These are phyloP conservation scores for Montipora foliosa DNA, from an alignment of 64 coral and sea anemone genomes.

Conservation along the genomic window DNA sequence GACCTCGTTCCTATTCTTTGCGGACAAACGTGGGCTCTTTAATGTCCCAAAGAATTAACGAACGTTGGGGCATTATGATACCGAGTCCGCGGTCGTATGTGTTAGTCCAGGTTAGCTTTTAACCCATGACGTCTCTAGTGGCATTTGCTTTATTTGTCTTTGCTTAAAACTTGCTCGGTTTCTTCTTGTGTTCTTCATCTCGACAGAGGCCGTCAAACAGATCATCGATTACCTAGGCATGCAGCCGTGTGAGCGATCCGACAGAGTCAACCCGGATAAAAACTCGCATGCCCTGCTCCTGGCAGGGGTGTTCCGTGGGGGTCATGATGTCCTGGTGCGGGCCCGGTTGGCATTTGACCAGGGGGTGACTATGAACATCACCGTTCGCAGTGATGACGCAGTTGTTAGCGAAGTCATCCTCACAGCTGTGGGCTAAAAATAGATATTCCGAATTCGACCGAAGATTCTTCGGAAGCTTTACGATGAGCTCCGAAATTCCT, in stretches of 20 bases:
- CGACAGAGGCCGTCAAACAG: slow-evolving; percentile 96
- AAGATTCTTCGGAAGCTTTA: too few relatives aligned
- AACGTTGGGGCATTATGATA: too few relatives aligned
- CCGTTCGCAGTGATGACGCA: slow-evolving; percentile 88
- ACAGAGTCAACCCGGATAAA: slow-evolving; percentile 89
- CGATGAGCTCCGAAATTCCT: too few relatives aligned
- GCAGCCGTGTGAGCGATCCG: slow-evolving; percentile 96
- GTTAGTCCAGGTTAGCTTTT: too few relatives aligned
- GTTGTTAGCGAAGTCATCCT: slow-evolving; percentile 94
- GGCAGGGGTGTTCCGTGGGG: slow-evolving; percentile 95
- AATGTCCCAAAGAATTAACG: too few relatives aligned
- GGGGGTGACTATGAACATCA: slow-evolving; percentile 98
- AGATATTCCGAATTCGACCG: neutral
- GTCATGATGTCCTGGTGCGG: slow-evolving; percentile 90
- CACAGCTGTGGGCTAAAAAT: slow-evolving; percentile 85
- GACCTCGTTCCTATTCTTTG: too few relatives aligned
- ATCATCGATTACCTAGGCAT: slow-evolving; percentile 97
- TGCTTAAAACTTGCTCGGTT: neutral
- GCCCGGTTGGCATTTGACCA: slow-evolving; percentile 94
- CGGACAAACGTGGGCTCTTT: too few relatives aligned
- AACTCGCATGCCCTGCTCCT: slow-evolving; percentile 90
- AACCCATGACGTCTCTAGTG: too few relatives aligned
- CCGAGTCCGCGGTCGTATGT: too few relatives aligned
- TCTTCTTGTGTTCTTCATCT: neutral
- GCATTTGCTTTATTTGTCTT: neutral